Evolutionary conservation across 2,113 vertebrate genomes (phyloP).

Genomic region (Cephalopholis sonnerati): DNA sequence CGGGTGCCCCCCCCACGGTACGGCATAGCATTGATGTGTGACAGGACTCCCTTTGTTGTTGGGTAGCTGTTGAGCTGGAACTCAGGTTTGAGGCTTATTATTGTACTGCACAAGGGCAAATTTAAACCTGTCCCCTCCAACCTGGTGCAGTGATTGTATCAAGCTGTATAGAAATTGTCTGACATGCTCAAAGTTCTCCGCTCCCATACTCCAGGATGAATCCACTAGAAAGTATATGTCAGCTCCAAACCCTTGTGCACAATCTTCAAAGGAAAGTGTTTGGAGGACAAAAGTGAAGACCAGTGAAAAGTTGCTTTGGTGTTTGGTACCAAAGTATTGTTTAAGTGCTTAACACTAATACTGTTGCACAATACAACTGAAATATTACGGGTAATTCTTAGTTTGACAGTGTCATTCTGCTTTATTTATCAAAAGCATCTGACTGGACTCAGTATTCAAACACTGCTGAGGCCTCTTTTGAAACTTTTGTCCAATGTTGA

Average conservation of each 20-base stretch:
- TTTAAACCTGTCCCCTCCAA: slow-evolving; percentile 85
- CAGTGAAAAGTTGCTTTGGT: slow-evolving; percentile 53
- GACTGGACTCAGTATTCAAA: slow-evolving; percentile 1
- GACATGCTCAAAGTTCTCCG: slow-evolving; percentile 90
- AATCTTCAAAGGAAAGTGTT: slow-evolving; percentile 88
- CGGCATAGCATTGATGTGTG: slow-evolving; percentile 87
- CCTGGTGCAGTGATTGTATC: slow-evolving; percentile 88
- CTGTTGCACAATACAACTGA: slow-evolving; percentile 16
- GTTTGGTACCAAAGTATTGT: slow-evolving; percentile 25
- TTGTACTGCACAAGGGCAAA: slow-evolving; percentile 92
- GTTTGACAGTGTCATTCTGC: slow-evolving; percentile 11
- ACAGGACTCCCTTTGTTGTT: slow-evolving; percentile 85
- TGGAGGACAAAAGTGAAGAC: slow-evolving; percentile 81
- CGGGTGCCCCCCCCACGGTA: slow-evolving; percentile 86
- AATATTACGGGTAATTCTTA: background rate
- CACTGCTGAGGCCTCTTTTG: background rate
- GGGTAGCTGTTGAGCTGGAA: slow-evolving; percentile 90
- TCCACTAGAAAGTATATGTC: slow-evolving; percentile 98
- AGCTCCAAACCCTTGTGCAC: slow-evolving; percentile 87
- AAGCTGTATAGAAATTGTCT: slow-evolving; percentile 90
- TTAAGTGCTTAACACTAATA: slow-evolving; percentile 10
- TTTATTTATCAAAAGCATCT: slow-evolving; percentile 13
- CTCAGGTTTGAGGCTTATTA: slow-evolving; percentile 88
- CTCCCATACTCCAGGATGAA: slow-evolving; percentile 90
- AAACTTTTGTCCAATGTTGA: background rate